Conservation (phyloP, 2,888 invertebrate genomes). For the Campaea margaritaria region DNA sequence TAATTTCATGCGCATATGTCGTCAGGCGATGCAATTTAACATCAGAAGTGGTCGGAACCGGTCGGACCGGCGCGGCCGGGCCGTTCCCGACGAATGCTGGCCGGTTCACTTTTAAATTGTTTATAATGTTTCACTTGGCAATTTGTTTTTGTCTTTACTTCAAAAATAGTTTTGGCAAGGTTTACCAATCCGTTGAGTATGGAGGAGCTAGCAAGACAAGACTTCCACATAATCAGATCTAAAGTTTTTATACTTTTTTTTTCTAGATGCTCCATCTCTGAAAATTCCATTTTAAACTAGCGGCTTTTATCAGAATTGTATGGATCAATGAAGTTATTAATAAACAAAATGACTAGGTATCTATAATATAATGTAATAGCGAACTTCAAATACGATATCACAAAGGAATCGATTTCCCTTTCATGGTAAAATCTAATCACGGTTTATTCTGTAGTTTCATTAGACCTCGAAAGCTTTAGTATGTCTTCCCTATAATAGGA, state of each 20-base stretch:
- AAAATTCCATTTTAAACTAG: too few relatives aligned
- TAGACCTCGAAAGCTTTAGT: slow-evolving; percentile 3
- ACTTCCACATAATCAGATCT: neutral
- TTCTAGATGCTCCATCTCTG: too few relatives aligned
- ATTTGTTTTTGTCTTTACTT: slow-evolving; percentile 47
- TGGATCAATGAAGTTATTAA: neutral
- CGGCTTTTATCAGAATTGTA: neutral
- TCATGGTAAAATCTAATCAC: slow-evolving; percentile 2
- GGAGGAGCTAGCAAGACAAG: neutral
- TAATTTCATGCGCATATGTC: slow-evolving; percentile 64
- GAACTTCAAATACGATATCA: neutral
- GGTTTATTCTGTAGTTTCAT: slow-evolving; percentile 9
- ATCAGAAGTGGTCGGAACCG: slow-evolving; percentile 79
- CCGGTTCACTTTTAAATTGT: slow-evolving; percentile 72
- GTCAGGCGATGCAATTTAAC: slow-evolving; percentile 81
- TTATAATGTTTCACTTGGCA: slow-evolving; percentile 62
- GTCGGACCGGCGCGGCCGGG: slow-evolving; percentile 75
- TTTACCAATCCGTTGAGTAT: slow-evolving; percentile 8
- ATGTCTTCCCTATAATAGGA: slow-evolving; percentile 14
- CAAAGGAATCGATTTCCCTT: neutral
- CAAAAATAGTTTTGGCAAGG: slow-evolving; percentile 29
- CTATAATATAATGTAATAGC: too few relatives aligned
- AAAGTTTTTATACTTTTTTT: neutral
- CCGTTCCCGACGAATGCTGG: slow-evolving; percentile 66
- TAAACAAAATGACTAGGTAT: neutral